Conservation (phyloP, 2,113 vertebrate species). For the Myrmecophaga tridactyla region DNA sequence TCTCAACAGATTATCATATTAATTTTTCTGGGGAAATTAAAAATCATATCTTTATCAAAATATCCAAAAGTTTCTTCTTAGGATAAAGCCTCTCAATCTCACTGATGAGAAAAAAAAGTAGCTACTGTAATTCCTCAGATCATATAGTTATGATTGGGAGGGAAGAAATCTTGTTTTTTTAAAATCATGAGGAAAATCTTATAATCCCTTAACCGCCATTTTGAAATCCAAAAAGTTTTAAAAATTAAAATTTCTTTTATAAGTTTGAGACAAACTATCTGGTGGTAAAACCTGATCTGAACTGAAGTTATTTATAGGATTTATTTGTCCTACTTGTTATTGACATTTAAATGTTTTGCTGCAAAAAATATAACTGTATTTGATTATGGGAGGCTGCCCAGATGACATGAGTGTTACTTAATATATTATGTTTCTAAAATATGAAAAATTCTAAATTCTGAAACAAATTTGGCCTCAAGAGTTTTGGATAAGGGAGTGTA, state of each 20-base stretch:
- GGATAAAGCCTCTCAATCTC: constrained; percentile 27
- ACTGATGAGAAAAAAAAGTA: background rate
- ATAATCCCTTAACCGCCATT: background rate
- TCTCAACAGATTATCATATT: constrained; percentile 33
- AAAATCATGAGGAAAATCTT: background rate
- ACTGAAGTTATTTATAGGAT: background rate
- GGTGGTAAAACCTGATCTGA: background rate
- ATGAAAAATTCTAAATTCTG: background rate
- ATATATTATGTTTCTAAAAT: background rate
- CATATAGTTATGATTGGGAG: background rate
- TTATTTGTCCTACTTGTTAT: background rate
- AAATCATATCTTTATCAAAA: constrained; percentile 59
- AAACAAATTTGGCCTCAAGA: background rate
- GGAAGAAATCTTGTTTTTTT: constrained; percentile 17
- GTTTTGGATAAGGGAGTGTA: background rate
- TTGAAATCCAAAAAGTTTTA: background rate
- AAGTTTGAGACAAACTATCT: background rate
- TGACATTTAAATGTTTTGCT: background rate
- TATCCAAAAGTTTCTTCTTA: constrained; percentile 44
- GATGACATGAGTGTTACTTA: background rate
- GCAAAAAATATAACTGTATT: background rate
- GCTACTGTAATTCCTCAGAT: background rate
- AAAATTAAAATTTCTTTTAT: background rate
- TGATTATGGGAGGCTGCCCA: background rate
- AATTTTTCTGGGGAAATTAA: constrained; percentile 35